Evolutionary conservation across 2,113 vertebrate species (phyloP), one percentile per base, ranked within the genome.

Genomic region (Aptenodytes patagonicus): DNA sequence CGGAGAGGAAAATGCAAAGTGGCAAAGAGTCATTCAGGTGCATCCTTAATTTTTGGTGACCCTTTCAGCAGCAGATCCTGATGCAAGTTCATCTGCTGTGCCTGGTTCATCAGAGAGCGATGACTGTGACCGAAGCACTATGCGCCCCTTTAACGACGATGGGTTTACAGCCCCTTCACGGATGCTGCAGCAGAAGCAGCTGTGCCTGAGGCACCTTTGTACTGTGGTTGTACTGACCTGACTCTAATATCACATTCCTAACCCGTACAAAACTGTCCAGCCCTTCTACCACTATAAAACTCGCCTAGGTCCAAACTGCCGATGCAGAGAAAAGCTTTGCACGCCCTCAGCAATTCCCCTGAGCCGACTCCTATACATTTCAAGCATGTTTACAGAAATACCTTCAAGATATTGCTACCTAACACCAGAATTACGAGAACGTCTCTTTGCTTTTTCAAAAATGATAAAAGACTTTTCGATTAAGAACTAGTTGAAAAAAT

Each of bases 81-180:
- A 8, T 19, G 17, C 17, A 18, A 9, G 25, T 14, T 54, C 17
- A 19, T 10, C 17, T 17, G 52, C 40, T 62, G 32, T 7, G 66
- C 46, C 38, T 6, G 2, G 32, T 9, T 66, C 15, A 6, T 11
- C 32, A 32, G 52, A 17, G 52, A 32, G 29, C 38, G 1, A 3
- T 1, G 26, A 1, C 46, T 61, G 26, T 13, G 52, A 4, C 31
- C 5, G 31, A 24, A 70, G 49, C 51, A 6, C 34, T 4, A 3
- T 0, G 13, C 29, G 22, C 4, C 29, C 28, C 38, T 25, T 13
- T 13, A 15, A 21, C 3, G 6, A 19, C 1, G 34, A 9, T 1
- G n/a, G 58, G 31, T 28, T 52, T 12, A 10, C 55, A 70, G 55
- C 17, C 44, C 65, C 21, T 26, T 26, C 22, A 6, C 2, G 3